Base-by-base conservation (phyloP, 2,888 invertebrate genomes). In the Thecocarcelia acutangulata region DNA sequence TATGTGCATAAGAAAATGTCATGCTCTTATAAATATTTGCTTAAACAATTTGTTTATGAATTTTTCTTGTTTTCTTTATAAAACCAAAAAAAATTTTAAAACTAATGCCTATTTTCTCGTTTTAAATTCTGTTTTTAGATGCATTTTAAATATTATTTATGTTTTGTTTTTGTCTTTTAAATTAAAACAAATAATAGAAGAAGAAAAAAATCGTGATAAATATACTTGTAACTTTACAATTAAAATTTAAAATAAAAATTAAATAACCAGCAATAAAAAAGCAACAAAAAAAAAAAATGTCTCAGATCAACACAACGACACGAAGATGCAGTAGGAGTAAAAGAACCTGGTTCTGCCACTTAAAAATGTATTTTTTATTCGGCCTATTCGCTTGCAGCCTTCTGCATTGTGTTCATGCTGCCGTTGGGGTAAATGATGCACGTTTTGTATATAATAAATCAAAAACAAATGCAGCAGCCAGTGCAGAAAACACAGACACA, bases 401-500 rank as follows among this genome's bases (percentile, higher is more conserved):
- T 48, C 63, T 82, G 77, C 73, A 61, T 56, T 48, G 59, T 56
- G 69, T 64, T 54, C 69, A 66, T 44, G 59, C 66, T 12, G 78
- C 74, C 15, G 66, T 50, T 56, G 76, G 40, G 2, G 44, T 64
- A 69, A 80, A 83, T 63, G 82, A 79, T 70, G 81, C 59, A 68
- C 81, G 83, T 70, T 69, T 80, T 72, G 74, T 73, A 64, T 75
- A 69, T 58, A 76, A 79, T 77, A 79, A 69, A 79, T 78, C 80
- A 80, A 80, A 74, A 69, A 46, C 58, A 74, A 75, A 70, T 68
- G 61, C 75, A 40, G 48, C 52, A 17, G 24, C 72, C 12, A 66
- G 68, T 70, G 61, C 50, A 37, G 81, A 78, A 24, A 72, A 63
- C 54, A 63, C 77, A 63, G 80, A 83, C 48, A 77, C 84, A 46